A percentile compares a stretch with the other conserved stretches of the same genome.
phyloP scores from a whole-genome alignment of 2,888 invertebrate species.

The Hydriomena furcata region DNA sequence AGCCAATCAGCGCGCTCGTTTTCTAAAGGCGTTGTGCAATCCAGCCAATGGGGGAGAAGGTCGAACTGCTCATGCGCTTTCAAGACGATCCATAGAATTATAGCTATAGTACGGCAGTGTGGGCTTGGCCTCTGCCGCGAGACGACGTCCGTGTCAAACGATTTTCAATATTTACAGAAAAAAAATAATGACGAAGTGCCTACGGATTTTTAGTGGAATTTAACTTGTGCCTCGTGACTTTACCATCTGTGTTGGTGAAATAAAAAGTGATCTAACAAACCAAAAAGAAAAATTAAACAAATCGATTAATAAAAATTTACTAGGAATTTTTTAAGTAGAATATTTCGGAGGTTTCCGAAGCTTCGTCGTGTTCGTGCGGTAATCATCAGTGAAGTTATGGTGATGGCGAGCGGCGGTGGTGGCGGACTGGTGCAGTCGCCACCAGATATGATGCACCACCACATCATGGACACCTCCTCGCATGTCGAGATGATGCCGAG shows the following conservation, averaged over 20 bases:
- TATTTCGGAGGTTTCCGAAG: slow-evolving; percentile 13
- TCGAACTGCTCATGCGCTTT: slow-evolving; percentile 74
- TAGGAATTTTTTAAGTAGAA: neutral
- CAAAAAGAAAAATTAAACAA: too few relatives aligned
- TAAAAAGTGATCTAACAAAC: slow-evolving; percentile 11
- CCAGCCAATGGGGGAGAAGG: slow-evolving; percentile 61
- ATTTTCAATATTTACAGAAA: slow-evolving; percentile 51
- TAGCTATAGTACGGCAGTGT: slow-evolving; percentile 79
- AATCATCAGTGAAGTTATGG: slow-evolving; percentile 66
- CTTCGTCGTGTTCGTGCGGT: slow-evolving; percentile 38
- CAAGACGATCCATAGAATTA: slow-evolving; percentile 77
- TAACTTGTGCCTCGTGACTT: slow-evolving; percentile 45
- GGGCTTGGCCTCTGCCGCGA: slow-evolving; percentile 73
- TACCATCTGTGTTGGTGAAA: slow-evolving; percentile 29
- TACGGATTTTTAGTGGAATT: slow-evolving; percentile 49
- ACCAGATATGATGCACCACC: slow-evolving; percentile 80
- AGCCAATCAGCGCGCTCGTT: slow-evolving; percentile 54
- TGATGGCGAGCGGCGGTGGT: slow-evolving; percentile 79
- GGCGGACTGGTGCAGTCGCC: slow-evolving; percentile 82
- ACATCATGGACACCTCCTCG: slow-evolving; percentile 79
- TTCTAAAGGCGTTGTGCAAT: slow-evolving; percentile 68
- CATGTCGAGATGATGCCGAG: slow-evolving; percentile 81
- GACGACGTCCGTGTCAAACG: slow-evolving; percentile 54
- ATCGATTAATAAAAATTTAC: neutral
- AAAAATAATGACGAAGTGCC: slow-evolving; percentile 73